These are phyloP conservation scores for Tetramorium simillimum DNA, from an alignment of 1,140 invertebrate species.

Conservation along the genomic window DNA sequence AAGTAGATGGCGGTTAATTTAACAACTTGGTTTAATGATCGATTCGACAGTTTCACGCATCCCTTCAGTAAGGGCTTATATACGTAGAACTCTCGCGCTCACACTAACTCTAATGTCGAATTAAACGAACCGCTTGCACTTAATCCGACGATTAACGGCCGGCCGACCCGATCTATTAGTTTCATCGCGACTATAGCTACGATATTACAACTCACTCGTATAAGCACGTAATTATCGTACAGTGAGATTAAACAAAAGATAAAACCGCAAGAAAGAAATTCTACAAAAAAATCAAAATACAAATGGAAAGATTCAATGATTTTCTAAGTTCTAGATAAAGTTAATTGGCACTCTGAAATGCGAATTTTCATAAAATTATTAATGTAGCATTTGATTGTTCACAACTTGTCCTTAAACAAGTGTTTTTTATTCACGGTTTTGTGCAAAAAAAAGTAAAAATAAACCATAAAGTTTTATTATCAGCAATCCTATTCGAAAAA, in stretches of 20 bases:
- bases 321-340: too few relatives aligned
- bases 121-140: slow-evolving; percentile 61
- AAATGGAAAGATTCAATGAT: not conserved
- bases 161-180: slow-evolving; percentile 24
- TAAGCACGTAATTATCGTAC: not conserved
- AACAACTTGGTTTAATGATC: slow-evolving; percentile 81
- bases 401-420: too few relatives aligned
- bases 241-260: not conserved
- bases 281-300: not conserved
- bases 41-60: slow-evolving; percentile 76
- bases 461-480: too few relatives aligned
- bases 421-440: too few relatives aligned
- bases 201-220: slow-evolving; percentile 22
- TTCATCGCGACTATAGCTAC: not conserved
- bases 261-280: not conserved
- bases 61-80: slow-evolving; percentile 25
- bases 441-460: too few relatives aligned
- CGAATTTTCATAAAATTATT: too few relatives aligned
- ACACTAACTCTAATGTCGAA: slow-evolving; percentile 44
- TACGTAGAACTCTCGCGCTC: slow-evolving; percentile 27
- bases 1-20: slow-evolving; percentile 79
- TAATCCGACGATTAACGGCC: slow-evolving; percentile 55
- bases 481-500: not conserved
- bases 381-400: too few relatives aligned
- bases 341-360: too few relatives aligned